phyloP scores from a whole-genome alignment of 2,113 vertebrate genomes.

The Megaptera novaeangliae region DNA sequence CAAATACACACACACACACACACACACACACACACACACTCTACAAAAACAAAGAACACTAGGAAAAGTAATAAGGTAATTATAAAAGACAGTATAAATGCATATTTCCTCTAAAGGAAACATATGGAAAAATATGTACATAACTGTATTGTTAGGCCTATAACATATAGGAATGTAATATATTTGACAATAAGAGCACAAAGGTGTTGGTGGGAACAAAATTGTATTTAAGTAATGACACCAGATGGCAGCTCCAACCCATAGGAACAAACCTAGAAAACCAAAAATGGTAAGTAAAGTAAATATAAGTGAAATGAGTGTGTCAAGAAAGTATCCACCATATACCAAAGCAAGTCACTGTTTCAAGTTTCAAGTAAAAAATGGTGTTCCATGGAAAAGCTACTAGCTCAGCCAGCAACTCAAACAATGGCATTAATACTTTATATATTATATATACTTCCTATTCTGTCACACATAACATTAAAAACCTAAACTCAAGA shows the following conservation, averaged over 20 bases:
- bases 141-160: not conserved
- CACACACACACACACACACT: not conserved
- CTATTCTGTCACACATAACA: not conserved
- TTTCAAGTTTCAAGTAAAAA: constrained; percentile 40
- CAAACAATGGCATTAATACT: not conserved
- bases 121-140: not conserved
- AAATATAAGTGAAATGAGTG: not conserved
- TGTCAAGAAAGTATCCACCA: not conserved
- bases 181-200: not conserved
- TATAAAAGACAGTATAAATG: not conserved
- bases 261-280: not conserved
- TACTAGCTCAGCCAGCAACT: not conserved
- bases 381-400: not conserved
- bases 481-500: constrained; percentile 3
- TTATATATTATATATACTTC: not conserved
- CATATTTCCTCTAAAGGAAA: not conserved
- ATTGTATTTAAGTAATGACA: not conserved
- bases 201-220: not conserved
- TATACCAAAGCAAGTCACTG: not conserved
- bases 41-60: not conserved
- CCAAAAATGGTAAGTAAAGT: not conserved
- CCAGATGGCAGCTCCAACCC: not conserved
- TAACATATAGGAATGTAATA: not conserved
- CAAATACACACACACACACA: not conserved
- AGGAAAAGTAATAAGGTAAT: not conserved